Evolutionary conservation across 2,113 vertebrate genomes (phyloP), one percentile per base, ranked within the genome.

Genomic region (Toxostoma redivivum): DNA sequence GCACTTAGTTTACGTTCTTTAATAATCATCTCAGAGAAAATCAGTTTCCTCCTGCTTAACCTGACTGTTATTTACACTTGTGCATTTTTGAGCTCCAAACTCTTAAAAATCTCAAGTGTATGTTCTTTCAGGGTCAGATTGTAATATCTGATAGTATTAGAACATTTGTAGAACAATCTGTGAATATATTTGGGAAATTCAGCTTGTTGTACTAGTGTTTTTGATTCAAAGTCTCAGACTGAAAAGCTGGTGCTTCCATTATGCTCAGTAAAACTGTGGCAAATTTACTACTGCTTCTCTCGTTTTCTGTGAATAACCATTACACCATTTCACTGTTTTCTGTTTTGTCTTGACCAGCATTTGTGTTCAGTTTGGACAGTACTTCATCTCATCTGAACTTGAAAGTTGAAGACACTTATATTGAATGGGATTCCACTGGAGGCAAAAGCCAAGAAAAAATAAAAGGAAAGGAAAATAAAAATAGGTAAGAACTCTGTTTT

Each of bases 391-490:
- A 99, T 79, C 92, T 98, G 22, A 99, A 99, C 92, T 97, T 99
- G 94, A 99, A 98, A 98, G 99, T 99, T 80, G 98, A 98, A 94
- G 98, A 98, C 44, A 92, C 96, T 23, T 98, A 95, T 31, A 98
- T 99, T 96, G 99, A 99, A 92, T 99, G 99, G 99, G 99, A 99
- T 90, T 97, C 99, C 30, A 98, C 98, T 86, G 99, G 98, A 95
- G 98, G 98, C 86, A 99, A 98, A 98, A 97, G 98, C 62, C 98
- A 99, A 82, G 99, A 99, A 81, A 98, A 99, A 94, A 94, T 98
- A 56, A 99, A 98, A 97, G 98, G 98, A 48, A 99, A 99, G 84
- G 99, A 99, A 84, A 99, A 98, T 71, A 99, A 98, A 96, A 98
- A 97, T 97, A 98, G 99, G 99, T 99, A 96, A 98, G 97, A 64